phyloP scores from a whole-genome alignment of 2,888 invertebrate species.

The Acleris cristana region DNA sequence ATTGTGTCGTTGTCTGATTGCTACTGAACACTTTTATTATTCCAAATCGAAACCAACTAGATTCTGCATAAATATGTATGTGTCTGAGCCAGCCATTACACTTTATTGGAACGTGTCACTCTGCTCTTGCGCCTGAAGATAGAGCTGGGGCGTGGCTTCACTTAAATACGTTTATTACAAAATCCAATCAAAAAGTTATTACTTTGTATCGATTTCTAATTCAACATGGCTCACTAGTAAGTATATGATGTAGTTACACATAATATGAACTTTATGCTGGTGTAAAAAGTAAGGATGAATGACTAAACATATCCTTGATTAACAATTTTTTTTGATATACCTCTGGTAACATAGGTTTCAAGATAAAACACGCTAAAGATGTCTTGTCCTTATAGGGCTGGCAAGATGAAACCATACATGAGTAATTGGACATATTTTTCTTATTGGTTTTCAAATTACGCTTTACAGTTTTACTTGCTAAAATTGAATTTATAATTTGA shows the following conservation, averaged over 20 bases:
- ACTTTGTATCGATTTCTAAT: slow-evolving; percentile 30
- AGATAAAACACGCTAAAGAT: slow-evolving; percentile 23
- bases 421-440: slow-evolving; percentile 30
- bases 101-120: slow-evolving; percentile 37
- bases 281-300: not conserved
- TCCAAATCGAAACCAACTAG: slow-evolving; percentile 27
- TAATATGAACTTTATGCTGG: not conserved
- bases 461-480: slow-evolving; percentile 1
- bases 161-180: slow-evolving; percentile 28
- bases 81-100: slow-evolving; percentile 33
- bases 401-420: slow-evolving; percentile 23
- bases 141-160: slow-evolving; percentile 35
- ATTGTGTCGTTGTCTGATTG: slow-evolving; percentile 56
- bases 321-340: not conserved
- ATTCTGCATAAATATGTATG: slow-evolving; percentile 36
- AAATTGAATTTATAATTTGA: slow-evolving; percentile 18
- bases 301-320: not conserved
- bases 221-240: slow-evolving; percentile 8
- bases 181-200: slow-evolving; percentile 36
- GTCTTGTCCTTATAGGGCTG: slow-evolving; percentile 9
- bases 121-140: slow-evolving; percentile 33
- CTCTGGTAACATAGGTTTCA: slow-evolving; percentile 7
- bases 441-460: slow-evolving; percentile 29
- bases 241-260: not conserved
- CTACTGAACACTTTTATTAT: slow-evolving; percentile 50